These are phyloP conservation scores for Megalops cyprinoides DNA, from an alignment of 2,797 vertebrate species.

Conservation along the genomic window DNA sequence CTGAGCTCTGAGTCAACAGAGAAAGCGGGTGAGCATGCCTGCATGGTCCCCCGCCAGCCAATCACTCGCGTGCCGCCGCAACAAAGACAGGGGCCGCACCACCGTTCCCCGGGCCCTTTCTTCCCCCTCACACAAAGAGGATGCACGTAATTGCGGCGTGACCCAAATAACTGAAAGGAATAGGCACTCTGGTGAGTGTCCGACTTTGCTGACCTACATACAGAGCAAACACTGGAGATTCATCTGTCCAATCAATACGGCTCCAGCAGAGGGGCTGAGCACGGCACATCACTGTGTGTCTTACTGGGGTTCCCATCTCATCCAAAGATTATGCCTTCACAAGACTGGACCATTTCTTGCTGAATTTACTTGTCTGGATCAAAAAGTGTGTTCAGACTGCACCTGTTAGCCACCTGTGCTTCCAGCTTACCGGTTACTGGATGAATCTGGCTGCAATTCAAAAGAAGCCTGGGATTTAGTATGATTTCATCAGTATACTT, in stretches of 20 bases:
- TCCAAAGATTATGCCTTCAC: not conserved
- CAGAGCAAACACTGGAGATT: not conserved
- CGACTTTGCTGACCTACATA: slow-evolving; percentile 36
- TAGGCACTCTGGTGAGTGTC: slow-evolving; percentile 18
- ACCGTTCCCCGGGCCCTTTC: not conserved
- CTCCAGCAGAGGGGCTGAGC: not conserved
- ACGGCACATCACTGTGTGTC: not conserved
- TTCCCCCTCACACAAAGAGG: not conserved
- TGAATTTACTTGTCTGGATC: not conserved
- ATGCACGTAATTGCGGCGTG: slow-evolving; percentile 25
- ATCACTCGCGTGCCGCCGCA: not conserved
- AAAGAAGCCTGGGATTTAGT: not conserved
- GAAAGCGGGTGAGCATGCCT: not conserved
- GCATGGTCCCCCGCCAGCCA: not conserved
- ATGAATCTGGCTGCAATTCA: not conserved
- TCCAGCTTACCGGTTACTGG: not conserved
- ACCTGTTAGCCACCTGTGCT: not conserved
- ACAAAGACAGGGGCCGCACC: not conserved
- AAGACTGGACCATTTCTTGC: too few relatives aligned
- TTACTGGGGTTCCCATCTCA: not conserved
- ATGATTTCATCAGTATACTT: not conserved
- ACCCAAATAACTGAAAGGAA: slow-evolving; percentile 34
- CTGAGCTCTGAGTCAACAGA: too few relatives aligned
- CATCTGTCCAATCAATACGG: slow-evolving; percentile 13
- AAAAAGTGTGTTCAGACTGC: not conserved